These are phyloP conservation scores for Drosophila teissieri DNA, from an alignment of 1,140 invertebrate species.

Conservation along the genomic window DNA sequence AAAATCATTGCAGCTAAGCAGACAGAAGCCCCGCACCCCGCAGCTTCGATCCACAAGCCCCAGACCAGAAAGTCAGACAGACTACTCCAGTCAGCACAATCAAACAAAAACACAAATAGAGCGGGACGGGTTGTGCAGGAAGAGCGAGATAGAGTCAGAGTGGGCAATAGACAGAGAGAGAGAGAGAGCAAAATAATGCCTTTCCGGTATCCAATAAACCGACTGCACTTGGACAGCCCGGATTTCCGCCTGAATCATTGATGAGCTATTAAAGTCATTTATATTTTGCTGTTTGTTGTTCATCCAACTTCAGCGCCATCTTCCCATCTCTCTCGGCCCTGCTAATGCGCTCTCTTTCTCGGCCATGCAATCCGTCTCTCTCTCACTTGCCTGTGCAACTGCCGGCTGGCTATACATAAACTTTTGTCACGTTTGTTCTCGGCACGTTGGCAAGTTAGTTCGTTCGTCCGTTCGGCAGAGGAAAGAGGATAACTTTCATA, in stretches of 20 bases:
- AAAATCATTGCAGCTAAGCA: slow-evolving; percentile 79
- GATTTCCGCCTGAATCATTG: slow-evolving; percentile 84
- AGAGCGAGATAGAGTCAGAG: neutral
- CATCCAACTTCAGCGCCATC: slow-evolving; percentile 26
- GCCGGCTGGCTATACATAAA: slow-evolving; percentile 37
- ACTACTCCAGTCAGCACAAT: slow-evolving; percentile 35
- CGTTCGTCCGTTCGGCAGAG: neutral
- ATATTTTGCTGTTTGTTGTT: slow-evolving; percentile 79
- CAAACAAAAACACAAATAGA: slow-evolving; percentile 31
- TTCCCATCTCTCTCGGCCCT: neutral
- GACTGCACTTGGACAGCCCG: slow-evolving; percentile 84
- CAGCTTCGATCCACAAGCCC: slow-evolving; percentile 8
- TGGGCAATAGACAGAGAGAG: slow-evolving; percentile 4
- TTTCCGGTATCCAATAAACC: slow-evolving; percentile 82
- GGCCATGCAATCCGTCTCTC: slow-evolving; percentile 1
- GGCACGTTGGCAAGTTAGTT: slow-evolving; percentile 56
- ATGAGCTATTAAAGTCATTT: slow-evolving; percentile 85
- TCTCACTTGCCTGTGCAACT: slow-evolving; percentile 22
- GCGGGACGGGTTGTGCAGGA: neutral
- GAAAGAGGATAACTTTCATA: slow-evolving; percentile 32
- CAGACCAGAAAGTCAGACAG: slow-evolving; percentile 29
- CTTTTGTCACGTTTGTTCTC: slow-evolving; percentile 70
- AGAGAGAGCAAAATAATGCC: slow-evolving; percentile 65
- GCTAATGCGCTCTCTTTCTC: neutral
- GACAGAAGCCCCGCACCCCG: slow-evolving; percentile 23